Percentiles rank a stretch among this genome's conserved stretches.
phyloP scores from a whole-genome alignment of 2,797 vertebrate species.

The Luscinia luscinia region DNA sequence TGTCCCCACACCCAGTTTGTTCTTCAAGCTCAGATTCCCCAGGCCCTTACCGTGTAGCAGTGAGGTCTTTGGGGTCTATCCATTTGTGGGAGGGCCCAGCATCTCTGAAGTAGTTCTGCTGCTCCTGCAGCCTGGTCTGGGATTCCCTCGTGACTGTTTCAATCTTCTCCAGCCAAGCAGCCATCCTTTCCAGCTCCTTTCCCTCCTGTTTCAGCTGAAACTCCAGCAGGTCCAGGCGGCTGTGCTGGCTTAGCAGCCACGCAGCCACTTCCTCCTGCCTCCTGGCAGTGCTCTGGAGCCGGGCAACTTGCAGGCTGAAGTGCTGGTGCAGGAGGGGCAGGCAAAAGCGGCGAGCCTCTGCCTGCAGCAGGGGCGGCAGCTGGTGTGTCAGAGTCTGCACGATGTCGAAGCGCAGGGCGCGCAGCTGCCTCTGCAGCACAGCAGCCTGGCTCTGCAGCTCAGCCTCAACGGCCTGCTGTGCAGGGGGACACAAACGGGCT shows the following conservation, averaged over 20 bases:
- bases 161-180: not conserved
- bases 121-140: not conserved
- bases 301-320: not conserved
- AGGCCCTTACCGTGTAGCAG: constrained; percentile 12
- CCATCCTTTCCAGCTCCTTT: constrained; percentile 18
- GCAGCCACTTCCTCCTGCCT: not conserved
- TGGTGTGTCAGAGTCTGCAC: accelerated
- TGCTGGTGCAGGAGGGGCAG: not conserved
- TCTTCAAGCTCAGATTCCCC: not conserved
- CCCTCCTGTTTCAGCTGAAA: constrained; percentile 6
- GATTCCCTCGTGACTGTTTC: not conserved
- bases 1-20: not conserved
- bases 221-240: constrained; percentile 31
- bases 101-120: not conserved
- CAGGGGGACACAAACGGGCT: not conserved
- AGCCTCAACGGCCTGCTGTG: accelerated
- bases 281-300: not conserved
- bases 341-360: not conserved
- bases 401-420: accelerated
- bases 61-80: constrained; percentile 16
- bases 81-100: not conserved
- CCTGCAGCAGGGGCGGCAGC: constrained; percentile 15
- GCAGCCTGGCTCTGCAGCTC: not conserved
- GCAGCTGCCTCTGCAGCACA: not conserved
- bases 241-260: not conserved